Percentiles rank a stretch among this genome's conserved stretches.
phyloP scores from a whole-genome alignment of 2,113 vertebrate genomes.

The Lota lota region DNA sequence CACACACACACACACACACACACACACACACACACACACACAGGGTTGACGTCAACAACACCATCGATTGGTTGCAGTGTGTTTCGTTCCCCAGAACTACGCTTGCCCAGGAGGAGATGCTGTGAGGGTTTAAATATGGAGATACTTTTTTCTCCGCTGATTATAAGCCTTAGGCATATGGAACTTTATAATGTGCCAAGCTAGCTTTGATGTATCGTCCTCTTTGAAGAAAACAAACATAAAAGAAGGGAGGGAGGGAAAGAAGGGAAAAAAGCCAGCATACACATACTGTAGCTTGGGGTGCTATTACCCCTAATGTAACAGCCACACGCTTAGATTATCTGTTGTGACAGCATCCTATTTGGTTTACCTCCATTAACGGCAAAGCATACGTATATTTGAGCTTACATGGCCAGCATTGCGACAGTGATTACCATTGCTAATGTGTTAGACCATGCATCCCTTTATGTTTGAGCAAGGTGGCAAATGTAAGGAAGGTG shows the following conservation, averaged over 20 bases:
- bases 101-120: too few relatives aligned
- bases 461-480: slow-evolving; percentile 1
- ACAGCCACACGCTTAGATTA: slow-evolving; percentile 45
- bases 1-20: background rate
- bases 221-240: slow-evolving; percentile 12
- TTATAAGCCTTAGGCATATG: slow-evolving; percentile 42
- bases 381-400: slow-evolving; percentile 29
- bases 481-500: too few relatives aligned
- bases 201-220: slow-evolving; percentile 41
- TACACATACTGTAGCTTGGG: slow-evolving; percentile 31
- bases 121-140: slow-evolving; percentile 12
- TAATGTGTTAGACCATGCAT: slow-evolving; percentile 36
- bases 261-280: slow-evolving; percentile 21
- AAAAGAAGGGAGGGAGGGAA: too few relatives aligned
- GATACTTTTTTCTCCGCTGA: slow-evolving; percentile 14
- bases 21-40: background rate
- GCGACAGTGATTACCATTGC: slow-evolving; percentile 34
- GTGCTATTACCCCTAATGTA: slow-evolving; percentile 20
- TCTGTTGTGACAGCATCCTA: slow-evolving; percentile 47
- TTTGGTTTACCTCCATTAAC: slow-evolving; percentile 48
- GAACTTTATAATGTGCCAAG: slow-evolving; percentile 39
- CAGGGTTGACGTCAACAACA: too few relatives aligned
- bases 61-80: too few relatives aligned
- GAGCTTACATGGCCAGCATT: slow-evolving; percentile 30
- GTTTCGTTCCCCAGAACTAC: too few relatives aligned